Conservation (phyloP, 2,888 invertebrate genomes). For the Hirtodrosophila trivittata region DNA sequence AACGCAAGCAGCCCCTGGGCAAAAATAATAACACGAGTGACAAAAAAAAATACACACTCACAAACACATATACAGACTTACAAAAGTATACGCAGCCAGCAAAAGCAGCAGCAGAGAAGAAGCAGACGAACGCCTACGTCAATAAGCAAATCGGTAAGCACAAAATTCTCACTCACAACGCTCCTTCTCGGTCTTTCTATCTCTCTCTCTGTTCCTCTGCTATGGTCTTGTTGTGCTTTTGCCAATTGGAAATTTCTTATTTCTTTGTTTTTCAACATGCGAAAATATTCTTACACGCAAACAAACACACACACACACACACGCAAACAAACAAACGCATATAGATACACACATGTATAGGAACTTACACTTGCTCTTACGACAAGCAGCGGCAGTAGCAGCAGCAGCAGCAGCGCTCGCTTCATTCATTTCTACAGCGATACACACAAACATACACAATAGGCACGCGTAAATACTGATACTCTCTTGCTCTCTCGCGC, state of each 20-base stretch:
- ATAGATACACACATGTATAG: slow-evolving; percentile 7
- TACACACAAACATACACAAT: slow-evolving; percentile 22
- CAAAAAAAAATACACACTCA: slow-evolving; percentile 35
- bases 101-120: slow-evolving; percentile 23
- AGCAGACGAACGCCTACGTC: slow-evolving; percentile 67
- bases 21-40: slow-evolving; percentile 58
- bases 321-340: not conserved
- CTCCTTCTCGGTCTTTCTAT: slow-evolving; percentile 13
- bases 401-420: slow-evolving; percentile 30
- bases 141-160: slow-evolving; percentile 73
- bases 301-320: slow-evolving; percentile 11
- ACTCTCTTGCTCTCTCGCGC: slow-evolving; percentile 45
- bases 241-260: slow-evolving; percentile 74
- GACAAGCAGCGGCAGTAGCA: slow-evolving; percentile 36
- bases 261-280: slow-evolving; percentile 56
- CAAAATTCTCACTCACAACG: slow-evolving; percentile 45
- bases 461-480: slow-evolving; percentile 44
- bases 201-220: slow-evolving; percentile 3
- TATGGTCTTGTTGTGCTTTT: slow-evolving; percentile 35
- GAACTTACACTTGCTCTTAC: slow-evolving; percentile 65
- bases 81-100: slow-evolving; percentile 35
- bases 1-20: slow-evolving; percentile 59
- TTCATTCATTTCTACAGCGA: slow-evolving; percentile 69
- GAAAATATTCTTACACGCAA: slow-evolving; percentile 50
- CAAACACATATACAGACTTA: slow-evolving; percentile 40